Evolutionary conservation across 2,888 invertebrate species (phyloP).

Genomic region (Cephus spinipes): DNA sequence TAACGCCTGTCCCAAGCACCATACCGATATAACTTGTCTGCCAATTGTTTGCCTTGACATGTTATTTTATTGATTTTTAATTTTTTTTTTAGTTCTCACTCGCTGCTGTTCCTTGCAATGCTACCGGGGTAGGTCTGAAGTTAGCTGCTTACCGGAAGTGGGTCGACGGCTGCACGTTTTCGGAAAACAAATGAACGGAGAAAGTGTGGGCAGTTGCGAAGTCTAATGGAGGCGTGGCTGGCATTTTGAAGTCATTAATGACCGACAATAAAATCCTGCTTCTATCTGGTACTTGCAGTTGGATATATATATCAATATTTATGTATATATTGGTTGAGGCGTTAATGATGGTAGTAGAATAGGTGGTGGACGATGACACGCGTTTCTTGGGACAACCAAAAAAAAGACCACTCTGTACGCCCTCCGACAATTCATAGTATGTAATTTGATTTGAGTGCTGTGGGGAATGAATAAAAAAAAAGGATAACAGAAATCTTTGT

Average conservation of each 20-base stretch:
- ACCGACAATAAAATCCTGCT: background rate
- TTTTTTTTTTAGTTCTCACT: background rate
- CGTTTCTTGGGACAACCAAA: background rate
- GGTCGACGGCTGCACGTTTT: constrained; percentile 36
- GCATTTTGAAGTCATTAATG: background rate
- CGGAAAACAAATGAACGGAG: constrained; percentile 47
- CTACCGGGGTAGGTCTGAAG: background rate
- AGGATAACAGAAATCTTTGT: background rate
- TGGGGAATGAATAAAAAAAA: background rate
- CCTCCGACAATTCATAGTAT: background rate
- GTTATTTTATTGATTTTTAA: background rate
- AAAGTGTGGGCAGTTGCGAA: constrained; percentile 40
- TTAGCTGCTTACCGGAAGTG: constrained; percentile 5
- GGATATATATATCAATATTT: background rate
- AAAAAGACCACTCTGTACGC: background rate
- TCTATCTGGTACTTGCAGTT: background rate
- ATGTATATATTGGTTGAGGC: background rate
- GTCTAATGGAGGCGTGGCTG: constrained; percentile 41
- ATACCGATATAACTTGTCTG: background rate
- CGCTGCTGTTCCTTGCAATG: background rate
- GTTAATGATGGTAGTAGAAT: background rate
- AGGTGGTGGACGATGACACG: background rate
- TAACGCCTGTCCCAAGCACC: background rate
- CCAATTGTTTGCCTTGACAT: background rate
- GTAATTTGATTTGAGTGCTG: background rate